phyloP scores from a whole-genome alignment of 1,140 invertebrate species.

The Heliconius eleuchia region DNA sequence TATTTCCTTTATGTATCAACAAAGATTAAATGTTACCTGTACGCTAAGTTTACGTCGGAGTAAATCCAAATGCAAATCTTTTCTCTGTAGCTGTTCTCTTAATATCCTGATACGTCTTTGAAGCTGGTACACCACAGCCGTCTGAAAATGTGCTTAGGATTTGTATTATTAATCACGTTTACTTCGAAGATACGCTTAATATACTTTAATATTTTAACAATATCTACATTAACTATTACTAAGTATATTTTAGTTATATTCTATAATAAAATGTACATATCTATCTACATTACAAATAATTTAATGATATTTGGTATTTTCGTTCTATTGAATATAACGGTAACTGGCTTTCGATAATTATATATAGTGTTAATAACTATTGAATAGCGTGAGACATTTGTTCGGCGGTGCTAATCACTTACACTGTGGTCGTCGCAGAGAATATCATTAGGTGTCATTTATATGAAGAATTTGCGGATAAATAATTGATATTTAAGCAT shows the following conservation, averaged over 20 bases:
- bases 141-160: constrained; percentile 78
- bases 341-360: constrained; percentile 12
- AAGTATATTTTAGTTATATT: no score
- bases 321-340: not conserved
- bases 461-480: constrained; percentile 19
- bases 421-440: constrained; percentile 15
- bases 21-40: constrained; percentile 62
- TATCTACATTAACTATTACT: not conserved
- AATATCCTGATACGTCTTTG: constrained; percentile 90
- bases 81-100: constrained; percentile 93
- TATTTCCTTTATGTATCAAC: no score
- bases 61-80: constrained; percentile 95
- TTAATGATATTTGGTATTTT: constrained; percentile 24
- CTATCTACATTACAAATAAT: constrained; percentile 17
- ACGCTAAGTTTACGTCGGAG: constrained; percentile 91
- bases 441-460: constrained; percentile 29
- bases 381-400: constrained; percentile 33
- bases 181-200: not conserved
- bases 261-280: not conserved
- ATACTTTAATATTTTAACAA: not conserved
- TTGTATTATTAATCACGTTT: not conserved
- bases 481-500: constrained; percentile 27
- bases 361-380: constrained; percentile 26
- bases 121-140: constrained; percentile 91
- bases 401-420: constrained; percentile 28